Evolutionary conservation across 2,888 invertebrate species (phyloP).

Genomic region (Lasioglossum villosulum): DNA sequence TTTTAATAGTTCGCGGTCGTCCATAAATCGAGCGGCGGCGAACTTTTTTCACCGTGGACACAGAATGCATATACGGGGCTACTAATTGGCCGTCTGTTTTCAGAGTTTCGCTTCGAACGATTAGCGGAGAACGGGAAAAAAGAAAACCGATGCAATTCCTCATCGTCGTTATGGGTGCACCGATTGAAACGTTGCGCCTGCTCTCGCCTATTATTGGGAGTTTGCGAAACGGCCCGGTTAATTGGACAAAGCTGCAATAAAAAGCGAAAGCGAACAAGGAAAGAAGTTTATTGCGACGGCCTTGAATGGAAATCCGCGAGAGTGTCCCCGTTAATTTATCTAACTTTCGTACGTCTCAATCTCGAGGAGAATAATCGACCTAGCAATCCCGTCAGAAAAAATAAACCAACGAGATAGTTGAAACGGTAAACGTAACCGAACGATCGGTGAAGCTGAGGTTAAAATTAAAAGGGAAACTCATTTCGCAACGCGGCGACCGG

Average conservation of each 20-base stretch:
- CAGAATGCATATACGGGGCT: not conserved
- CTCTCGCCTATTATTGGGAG: not conserved
- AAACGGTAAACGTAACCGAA: not conserved
- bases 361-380: not conserved
- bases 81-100: constrained; percentile 25
- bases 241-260: not conserved
- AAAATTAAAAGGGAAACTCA: not conserved
- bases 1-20: constrained; percentile 18
- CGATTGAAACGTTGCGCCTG: not conserved
- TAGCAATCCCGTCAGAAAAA: not conserved
- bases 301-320: not conserved
- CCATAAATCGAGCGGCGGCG: constrained; percentile 9
- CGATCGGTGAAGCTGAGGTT: not conserved
- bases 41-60: not conserved
- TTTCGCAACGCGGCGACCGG: not conserved
- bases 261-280: not conserved
- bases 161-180: not conserved
- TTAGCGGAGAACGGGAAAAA: not conserved
- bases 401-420: not conserved
- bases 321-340: constrained; percentile 4
- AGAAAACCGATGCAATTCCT: not conserved
- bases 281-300: not conserved
- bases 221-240: constrained; percentile 11
- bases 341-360: not conserved
- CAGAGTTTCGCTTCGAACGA: constrained; percentile 1